phyloP scores from a whole-genome alignment of 1,140 invertebrate species.

The Papilio polyxenes region DNA sequence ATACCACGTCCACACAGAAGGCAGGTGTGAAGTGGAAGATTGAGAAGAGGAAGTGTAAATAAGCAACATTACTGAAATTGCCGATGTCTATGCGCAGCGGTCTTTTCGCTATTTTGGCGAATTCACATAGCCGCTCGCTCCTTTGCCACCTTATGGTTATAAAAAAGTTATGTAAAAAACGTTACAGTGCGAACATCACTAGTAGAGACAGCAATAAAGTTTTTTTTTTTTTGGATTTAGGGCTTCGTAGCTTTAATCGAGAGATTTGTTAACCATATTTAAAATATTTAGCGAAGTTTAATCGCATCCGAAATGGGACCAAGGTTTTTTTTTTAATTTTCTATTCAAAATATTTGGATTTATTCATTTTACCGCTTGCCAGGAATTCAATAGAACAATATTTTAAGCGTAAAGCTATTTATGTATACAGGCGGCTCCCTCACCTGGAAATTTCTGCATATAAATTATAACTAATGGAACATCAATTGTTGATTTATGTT shows the following conservation, averaged over 20 bases:
- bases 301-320: no score
- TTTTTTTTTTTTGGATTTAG: neutral
- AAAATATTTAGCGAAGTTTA: no score
- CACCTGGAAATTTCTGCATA: conserved; percentile 1
- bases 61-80: no score
- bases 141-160: no score
- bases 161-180: neutral
- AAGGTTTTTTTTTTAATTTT: neutral
- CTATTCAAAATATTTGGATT: neutral
- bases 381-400: neutral
- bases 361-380: neutral
- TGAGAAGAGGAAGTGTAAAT: no score
- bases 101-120: no score
- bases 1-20: no score
- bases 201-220: neutral
- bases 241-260: no score
- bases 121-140: no score
- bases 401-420: neutral
- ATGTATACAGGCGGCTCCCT: neutral
- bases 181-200: neutral
- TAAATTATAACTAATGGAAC: conserved; percentile 15
- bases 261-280: no score
- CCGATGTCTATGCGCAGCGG: no score
- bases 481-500: conserved; percentile 15
- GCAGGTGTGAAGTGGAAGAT: no score